Evolutionary conservation across 2,113 vertebrate species (phyloP).

Genomic region (Neolamprologus hecqui): DNA sequence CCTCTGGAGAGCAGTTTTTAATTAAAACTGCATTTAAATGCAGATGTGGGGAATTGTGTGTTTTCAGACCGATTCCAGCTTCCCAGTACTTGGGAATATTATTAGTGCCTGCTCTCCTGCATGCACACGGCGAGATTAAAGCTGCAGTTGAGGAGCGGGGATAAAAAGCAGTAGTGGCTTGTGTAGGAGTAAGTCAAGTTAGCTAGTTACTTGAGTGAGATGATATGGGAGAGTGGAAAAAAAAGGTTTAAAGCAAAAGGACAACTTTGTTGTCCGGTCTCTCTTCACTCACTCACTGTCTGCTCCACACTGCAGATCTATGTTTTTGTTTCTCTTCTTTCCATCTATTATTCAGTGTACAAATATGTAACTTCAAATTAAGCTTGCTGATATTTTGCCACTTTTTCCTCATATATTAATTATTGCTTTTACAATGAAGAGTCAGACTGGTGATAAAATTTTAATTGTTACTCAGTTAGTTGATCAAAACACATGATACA

Average conservation of each 20-base stretch:
- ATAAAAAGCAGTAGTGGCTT: neutral
- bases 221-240: rapidly evolving
- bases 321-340: neutral
- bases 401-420: neutral
- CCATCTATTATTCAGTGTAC: neutral
- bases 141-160: neutral
- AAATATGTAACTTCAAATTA: neutral
- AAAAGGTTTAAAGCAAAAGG: neutral
- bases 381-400: neutral
- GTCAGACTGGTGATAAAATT: neutral
- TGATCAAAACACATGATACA: neutral
- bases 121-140: neutral
- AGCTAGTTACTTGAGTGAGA: neutral
- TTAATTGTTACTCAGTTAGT: neutral
- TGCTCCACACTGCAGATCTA: neutral
- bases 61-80: neutral
- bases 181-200: neutral
- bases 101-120: neutral
- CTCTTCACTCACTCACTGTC: neutral
- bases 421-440: neutral
- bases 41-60: neutral
- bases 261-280: neutral
- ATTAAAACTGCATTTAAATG: slow-evolving; percentile 30
- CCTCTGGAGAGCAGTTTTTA: neutral
- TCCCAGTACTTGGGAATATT: neutral